Base-by-base conservation (phyloP, 2,113 vertebrate species). In the Rhodinocichla rosea region DNA sequence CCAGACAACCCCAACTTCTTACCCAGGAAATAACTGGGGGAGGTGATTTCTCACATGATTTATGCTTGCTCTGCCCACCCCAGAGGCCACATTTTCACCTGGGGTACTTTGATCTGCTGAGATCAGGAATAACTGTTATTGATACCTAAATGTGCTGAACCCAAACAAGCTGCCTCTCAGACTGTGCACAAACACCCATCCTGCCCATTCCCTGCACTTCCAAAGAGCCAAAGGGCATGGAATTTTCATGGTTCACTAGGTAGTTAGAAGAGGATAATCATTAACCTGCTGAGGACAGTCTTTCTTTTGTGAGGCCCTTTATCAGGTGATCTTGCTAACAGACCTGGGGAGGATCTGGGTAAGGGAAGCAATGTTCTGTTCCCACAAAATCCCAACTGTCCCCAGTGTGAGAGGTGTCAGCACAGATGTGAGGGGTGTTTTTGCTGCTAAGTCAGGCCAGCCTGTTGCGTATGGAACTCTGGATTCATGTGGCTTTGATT, bases 201-300 rank as follows among this genome's bases (percentile, higher is more conserved):
- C 76, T 42, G 7, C 62, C 40, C 15, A 35, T 59, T 80, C 42
- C 71, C 53, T 89, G 56, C 22, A 37, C 73, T 88, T 89, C 67
- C 44, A 35, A 27, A 76, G 56, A 89, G 92, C 82, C 91, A 92
- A 94, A 95, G 96, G 88, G 88, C 90, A 53, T 3, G 2, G 63
- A 89, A 81, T 71, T 93, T 83, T 75, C 70, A 32, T n/a, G 87
- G 76, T 60, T 94, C 93, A 71, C 62, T 1, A 40, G 22, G 56
- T 87, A 77, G 92, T 71, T 94, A 73, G 20, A 12, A 22, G 60
- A 69, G 53, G 77, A 86, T 95, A 97, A 97, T 96, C 37, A 97
- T 96, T 97, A 97, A 96, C 92, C 68, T 69, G 89, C 71, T 62
- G 75, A 83, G 87, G 94, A 96, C 64, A 97, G 81, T 33, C 52